phyloP scores from a whole-genome alignment of 2,113 vertebrate genomes.

The Ceratotherium simum region DNA sequence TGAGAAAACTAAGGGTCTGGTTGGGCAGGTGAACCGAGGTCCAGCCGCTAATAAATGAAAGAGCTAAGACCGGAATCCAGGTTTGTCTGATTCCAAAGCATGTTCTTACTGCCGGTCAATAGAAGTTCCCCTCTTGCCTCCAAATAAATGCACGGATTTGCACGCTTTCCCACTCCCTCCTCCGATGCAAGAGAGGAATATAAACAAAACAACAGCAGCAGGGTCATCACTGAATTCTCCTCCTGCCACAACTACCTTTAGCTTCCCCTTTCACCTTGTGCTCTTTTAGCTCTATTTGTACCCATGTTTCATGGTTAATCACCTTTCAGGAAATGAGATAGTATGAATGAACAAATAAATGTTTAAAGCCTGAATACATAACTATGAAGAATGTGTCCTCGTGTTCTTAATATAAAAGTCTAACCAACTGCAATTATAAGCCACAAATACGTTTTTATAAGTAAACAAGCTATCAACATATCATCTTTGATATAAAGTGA shows the following conservation, averaged over 20 bases:
- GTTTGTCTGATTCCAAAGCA: background rate
- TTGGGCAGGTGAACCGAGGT: background rate
- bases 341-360: conserved; percentile 29
- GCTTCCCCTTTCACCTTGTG: background rate
- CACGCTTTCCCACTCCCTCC: background rate
- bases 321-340: background rate
- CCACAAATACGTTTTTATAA: conserved; percentile 34
- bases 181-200: background rate
- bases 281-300: background rate
- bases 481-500: conserved; percentile 53
- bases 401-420: background rate
- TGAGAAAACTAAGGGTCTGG: background rate
- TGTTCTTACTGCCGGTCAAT: background rate
- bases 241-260: background rate
- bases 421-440: conserved; percentile 45
- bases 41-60: background rate
- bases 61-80: background rate
- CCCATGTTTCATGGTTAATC: background rate
- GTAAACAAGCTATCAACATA: conserved; percentile 40
- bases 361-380: conserved; percentile 27
- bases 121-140: background rate
- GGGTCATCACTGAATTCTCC: background rate
- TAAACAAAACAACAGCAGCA: background rate
- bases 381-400: background rate
- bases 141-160: background rate